A percentile compares a stretch with the other conserved stretches of the same genome.
phyloP scores from a whole-genome alignment of 2,113 vertebrate species.

The Peucedramus taeniatus region DNA sequence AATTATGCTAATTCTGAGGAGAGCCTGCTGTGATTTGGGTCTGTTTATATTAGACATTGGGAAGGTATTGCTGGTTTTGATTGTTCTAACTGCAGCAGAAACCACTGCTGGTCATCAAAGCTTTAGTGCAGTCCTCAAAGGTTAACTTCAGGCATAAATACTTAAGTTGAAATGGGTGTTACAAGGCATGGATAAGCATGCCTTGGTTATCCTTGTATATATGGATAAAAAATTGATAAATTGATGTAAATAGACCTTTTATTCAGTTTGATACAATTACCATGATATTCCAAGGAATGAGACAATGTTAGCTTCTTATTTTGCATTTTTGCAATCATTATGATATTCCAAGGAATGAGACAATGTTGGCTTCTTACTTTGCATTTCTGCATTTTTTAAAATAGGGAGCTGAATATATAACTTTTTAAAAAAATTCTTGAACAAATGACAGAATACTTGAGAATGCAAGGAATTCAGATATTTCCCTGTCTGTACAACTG shows the following conservation, averaged over 20 bases:
- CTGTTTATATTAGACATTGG: background rate
- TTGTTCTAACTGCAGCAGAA: background rate
- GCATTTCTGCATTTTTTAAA: no score
- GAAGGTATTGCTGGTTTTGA: background rate
- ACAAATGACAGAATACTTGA: background rate
- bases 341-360: background rate
- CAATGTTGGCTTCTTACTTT: background rate
- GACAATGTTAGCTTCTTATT: background rate
- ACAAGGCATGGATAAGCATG: background rate
- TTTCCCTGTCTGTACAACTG: background rate
- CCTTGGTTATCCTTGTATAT: no score
- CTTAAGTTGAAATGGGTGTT: background rate
- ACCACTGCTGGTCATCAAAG: background rate
- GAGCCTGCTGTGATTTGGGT: background rate
- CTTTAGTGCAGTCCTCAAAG: background rate
- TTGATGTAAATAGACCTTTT: background rate
- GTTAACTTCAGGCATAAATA: background rate
- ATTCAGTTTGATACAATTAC: background rate
- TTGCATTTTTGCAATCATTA: background rate
- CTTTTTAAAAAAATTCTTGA: background rate
- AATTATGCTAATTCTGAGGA: background rate
- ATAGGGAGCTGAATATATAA: background rate
- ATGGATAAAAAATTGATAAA: no score
- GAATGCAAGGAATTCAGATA: background rate
- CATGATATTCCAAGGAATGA: background rate